Evolutionary conservation across 2,888 invertebrate species (phyloP).

Genomic region (Coleophora flavipennella): DNA sequence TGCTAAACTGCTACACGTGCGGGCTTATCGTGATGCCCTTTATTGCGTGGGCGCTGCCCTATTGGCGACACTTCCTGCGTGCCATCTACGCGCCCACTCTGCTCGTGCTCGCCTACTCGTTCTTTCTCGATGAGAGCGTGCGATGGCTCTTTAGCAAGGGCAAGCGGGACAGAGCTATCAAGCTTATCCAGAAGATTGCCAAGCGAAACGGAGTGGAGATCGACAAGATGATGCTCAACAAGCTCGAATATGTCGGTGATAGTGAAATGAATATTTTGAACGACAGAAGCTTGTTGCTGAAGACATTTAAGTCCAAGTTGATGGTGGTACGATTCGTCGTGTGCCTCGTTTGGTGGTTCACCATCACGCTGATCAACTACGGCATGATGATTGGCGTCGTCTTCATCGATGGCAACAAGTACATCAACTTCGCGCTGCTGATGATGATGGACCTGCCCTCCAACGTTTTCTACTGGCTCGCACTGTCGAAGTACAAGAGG

Average conservation of each 20-base stretch:
- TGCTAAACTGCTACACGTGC: constrained; percentile 55
- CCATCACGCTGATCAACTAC: constrained; percentile 61
- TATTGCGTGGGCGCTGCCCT: constrained; percentile 55
- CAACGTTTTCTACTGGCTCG: constrained; percentile 58
- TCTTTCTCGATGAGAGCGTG: constrained; percentile 59
- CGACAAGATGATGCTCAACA: constrained; percentile 35
- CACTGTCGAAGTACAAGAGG: constrained; percentile 48
- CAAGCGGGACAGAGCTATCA: constrained; percentile 37
- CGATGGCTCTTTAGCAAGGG: constrained; percentile 64
- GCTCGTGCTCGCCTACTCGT: constrained; percentile 46
- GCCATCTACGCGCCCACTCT: constrained; percentile 59
- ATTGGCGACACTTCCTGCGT: constrained; percentile 57
- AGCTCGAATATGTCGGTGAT: constrained; percentile 43
- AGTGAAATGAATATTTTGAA: constrained; percentile 29
- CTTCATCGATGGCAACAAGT: constrained; percentile 58
- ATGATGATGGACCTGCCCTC: constrained; percentile 63
- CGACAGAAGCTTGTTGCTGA: constrained; percentile 41
- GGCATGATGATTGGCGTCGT: constrained; percentile 67
- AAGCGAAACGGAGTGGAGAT: constrained; percentile 42
- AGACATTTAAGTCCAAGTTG: constrained; percentile 52
- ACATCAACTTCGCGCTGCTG: constrained; percentile 55
- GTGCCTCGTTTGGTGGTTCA: constrained; percentile 64
- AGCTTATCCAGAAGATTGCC: constrained; percentile 51
- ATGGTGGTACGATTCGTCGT: constrained; percentile 59
- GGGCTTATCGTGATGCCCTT: constrained; percentile 57